phyloP scores from a whole-genome alignment of 2,113 vertebrate genomes.

The Siphamia tubifer region DNA sequence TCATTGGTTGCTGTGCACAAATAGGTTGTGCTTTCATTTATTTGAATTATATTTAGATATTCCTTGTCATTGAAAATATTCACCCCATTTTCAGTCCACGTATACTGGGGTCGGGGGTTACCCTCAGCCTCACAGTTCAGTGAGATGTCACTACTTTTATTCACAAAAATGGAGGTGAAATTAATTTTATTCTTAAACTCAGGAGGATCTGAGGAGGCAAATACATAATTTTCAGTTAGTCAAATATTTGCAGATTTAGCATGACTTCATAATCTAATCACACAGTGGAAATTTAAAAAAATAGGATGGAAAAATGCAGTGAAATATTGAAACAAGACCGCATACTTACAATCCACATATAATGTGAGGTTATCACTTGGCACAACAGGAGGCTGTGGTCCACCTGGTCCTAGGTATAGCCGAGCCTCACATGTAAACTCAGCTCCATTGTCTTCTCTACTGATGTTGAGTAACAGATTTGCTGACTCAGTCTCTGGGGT shows the following conservation, averaged over 20 bases:
- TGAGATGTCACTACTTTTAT: neutral
- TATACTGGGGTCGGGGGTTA: slow-evolving; percentile 5
- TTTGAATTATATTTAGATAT: neutral
- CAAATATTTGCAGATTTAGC: neutral
- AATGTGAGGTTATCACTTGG: neutral
- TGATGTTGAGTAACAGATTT: rapidly evolving
- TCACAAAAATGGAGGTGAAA: rapidly evolving
- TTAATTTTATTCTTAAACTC: neutral
- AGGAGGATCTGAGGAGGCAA: slow-evolving; percentile 42
- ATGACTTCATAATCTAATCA: neutral
- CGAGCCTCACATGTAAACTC: slow-evolving; percentile 51
- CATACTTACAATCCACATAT: slow-evolving; percentile 51
- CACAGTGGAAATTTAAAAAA: neutral
- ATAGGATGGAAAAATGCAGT: neutral
- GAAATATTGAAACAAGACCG: neutral
- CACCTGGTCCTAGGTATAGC: slow-evolving; percentile 21
- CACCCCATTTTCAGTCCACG: neutral
- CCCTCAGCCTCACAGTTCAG: slow-evolving; percentile 38
- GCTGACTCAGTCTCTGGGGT: neutral
- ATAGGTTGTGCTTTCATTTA: neutral
- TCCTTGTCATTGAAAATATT: rapidly evolving
- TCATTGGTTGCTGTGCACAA: slow-evolving; percentile 5
- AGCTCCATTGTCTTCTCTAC: slow-evolving; percentile 8
- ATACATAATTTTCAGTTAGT: neutral
- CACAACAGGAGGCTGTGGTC: neutral